Evolutionary conservation across 2,797 vertebrate genomes (phyloP).

Genomic region (Tinamus major): DNA sequence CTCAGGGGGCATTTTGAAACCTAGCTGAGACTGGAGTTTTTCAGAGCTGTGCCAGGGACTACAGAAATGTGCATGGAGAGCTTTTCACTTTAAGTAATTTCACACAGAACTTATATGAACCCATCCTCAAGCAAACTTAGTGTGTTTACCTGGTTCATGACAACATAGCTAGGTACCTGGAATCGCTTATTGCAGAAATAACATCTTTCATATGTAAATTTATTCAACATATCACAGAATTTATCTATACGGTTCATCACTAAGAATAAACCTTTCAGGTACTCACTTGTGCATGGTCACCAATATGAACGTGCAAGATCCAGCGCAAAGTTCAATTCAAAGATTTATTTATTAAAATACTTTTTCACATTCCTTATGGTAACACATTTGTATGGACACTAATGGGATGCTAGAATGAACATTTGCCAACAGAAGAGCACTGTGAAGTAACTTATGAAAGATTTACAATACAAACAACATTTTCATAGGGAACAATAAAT

Average conservation of each 20-base stretch:
- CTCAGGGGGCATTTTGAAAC: background rate
- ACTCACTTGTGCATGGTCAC: background rate
- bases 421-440: background rate
- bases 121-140: background rate
- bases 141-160: background rate
- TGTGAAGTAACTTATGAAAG: constrained; percentile 26
- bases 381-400: background rate
- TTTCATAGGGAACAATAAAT: constrained; percentile 79
- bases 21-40: background rate
- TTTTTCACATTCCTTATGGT: constrained; percentile 52
- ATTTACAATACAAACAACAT: constrained; percentile 43
- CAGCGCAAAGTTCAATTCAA: constrained; percentile 64
- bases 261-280: background rate
- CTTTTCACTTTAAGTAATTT: background rate
- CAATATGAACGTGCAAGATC: constrained; percentile 40
- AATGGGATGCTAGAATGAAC: background rate
- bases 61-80: background rate
- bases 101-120: background rate
- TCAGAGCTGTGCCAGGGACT: background rate
- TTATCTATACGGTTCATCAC: background rate
- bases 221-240: background rate
- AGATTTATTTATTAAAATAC: constrained; percentile 79
- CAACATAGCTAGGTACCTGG: background rate
- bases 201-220: background rate
- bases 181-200: background rate